Evolutionary conservation across 2,797 vertebrate genomes (phyloP), one percentile per base, ranked within the genome.

Genomic region (Gobionotothen gibberifrons): DNA sequence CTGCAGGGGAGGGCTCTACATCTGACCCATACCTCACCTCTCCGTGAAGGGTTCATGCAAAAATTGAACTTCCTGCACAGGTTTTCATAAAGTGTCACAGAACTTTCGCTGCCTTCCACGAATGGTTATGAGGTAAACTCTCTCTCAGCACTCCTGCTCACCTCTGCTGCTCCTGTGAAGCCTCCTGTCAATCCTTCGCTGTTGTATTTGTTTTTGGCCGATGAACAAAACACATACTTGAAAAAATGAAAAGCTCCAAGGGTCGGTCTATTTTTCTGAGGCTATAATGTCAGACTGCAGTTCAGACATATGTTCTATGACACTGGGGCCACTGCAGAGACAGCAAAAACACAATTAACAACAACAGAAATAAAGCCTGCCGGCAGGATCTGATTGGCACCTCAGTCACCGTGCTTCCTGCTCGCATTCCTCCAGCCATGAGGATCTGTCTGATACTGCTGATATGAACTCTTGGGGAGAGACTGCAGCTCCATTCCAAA

Each of bases 241-340:
- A 78, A 78, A 72, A 83, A 85, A 85, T 39, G 46, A 76, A 82
- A 69, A 69, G 55, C 73, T 81, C 65, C 12, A 8, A 52, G 76
- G 71, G 43, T 79, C 68, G 48, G 71, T 74, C 68, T 52, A 84
- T 88, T 92, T 92, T 82, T 85, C 91, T 77, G 75, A 81, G 65
- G 80, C 73, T 77, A 64, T 91, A 90, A 93, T 91, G 89, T 90
- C 90, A 89, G 69, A 49, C 68, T 58, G 40, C 42, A 36, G 88
- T 78, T 76, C 73, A 90, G 89, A 88, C 81, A 89, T 91, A 85
- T 83, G 79, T 81, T 88, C 71, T 56, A 87, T 85, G 87, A 92
- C 87, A 89, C 72, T 13, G 22, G 42, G 53, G 68, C 72, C 52
- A 58, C 53, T 52, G 57, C 43, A 42, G 26, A 79, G 80, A 73